Evolutionary conservation across 2,797 vertebrate genomes (phyloP).

Genomic region (Sphaeramia orbicularis): DNA sequence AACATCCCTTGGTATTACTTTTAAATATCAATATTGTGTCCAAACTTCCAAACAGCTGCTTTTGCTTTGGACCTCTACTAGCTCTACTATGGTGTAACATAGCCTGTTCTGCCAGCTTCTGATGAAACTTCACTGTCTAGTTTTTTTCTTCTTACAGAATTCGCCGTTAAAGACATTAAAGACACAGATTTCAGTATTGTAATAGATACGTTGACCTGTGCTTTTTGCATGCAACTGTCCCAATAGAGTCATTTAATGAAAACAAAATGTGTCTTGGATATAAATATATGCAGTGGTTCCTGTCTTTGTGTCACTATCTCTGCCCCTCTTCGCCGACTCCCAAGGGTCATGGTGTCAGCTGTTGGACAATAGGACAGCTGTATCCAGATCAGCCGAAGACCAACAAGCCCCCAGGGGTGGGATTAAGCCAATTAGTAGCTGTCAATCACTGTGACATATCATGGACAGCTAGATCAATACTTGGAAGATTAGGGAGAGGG

Average conservation of each 20-base stretch:
- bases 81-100: too few relatives aligned
- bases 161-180: too few relatives aligned
- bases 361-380: slow-evolving; percentile 81
- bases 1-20: too few relatives aligned
- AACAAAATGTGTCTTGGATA: neutral
- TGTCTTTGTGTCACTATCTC: slow-evolving; percentile 20
- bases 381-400: slow-evolving; percentile 72
- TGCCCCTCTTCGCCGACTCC: slow-evolving; percentile 25
- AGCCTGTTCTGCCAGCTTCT: too few relatives aligned
- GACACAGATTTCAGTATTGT: neutral
- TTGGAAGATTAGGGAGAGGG: slow-evolving; percentile 37
- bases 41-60: too few relatives aligned
- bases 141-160: too few relatives aligned
- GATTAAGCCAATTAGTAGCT: slow-evolving; percentile 81
- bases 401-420: slow-evolving; percentile 62
- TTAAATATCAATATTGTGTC: too few relatives aligned
- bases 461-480: slow-evolving; percentile 74
- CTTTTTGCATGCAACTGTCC: neutral
- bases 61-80: too few relatives aligned
- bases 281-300: slow-evolving; percentile 1
- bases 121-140: too few relatives aligned
- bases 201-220: neutral
- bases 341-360: slow-evolving; percentile 70
- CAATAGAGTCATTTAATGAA: neutral
- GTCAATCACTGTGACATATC: slow-evolving; percentile 75